A percentile compares a stretch with the other conserved stretches of the same genome.
These are phyloP conservation scores for Tribolium freemani DNA, from an alignment of 2,888 invertebrate genomes.

Conservation along the genomic window DNA sequence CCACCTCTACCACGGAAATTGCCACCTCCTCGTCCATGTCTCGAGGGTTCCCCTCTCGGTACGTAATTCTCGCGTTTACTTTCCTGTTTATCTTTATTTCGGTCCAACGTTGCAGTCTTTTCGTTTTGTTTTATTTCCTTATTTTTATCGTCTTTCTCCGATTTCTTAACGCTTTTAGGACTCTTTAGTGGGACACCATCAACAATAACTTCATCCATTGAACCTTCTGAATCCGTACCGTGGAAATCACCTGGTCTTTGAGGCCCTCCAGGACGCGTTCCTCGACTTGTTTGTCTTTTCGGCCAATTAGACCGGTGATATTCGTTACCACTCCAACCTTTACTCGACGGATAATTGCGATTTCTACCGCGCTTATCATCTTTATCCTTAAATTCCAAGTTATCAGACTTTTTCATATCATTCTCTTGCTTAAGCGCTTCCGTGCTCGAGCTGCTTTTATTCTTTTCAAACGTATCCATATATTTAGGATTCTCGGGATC, in stretches of 20 bases:
- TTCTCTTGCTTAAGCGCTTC: constrained; percentile 64
- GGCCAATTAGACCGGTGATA: constrained; percentile 51
- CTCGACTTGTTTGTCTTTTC: constrained; percentile 47
- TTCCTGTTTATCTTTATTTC: constrained; percentile 61
- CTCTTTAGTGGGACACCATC: constrained; percentile 66
- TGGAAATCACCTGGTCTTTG: constrained; percentile 69
- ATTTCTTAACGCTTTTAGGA: constrained; percentile 69
- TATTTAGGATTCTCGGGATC: constrained; percentile 67
- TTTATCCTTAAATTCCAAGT: constrained; percentile 65
- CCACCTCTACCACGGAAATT: constrained; percentile 64
- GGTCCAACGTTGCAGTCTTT: constrained; percentile 54
- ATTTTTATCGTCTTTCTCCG: constrained; percentile 74
- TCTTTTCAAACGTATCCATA: constrained; percentile 67
- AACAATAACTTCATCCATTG: constrained; percentile 78
- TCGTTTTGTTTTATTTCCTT: constrained; percentile 56
- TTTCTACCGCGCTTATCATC: constrained; percentile 52
- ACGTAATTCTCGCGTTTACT: constrained; percentile 80
- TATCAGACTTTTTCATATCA: constrained; percentile 63
- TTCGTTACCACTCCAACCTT: constrained; percentile 54
- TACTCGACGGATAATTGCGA: constrained; percentile 51
- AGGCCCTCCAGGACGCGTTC: constrained; percentile 47
- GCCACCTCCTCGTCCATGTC: constrained; percentile 82
- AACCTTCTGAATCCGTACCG: constrained; percentile 82
- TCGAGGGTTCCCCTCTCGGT: constrained; percentile 90
- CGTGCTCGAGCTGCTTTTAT: constrained; percentile 57